phyloP scores from a whole-genome alignment of 1,140 invertebrate genomes.

The Drosophila pandora region DNA sequence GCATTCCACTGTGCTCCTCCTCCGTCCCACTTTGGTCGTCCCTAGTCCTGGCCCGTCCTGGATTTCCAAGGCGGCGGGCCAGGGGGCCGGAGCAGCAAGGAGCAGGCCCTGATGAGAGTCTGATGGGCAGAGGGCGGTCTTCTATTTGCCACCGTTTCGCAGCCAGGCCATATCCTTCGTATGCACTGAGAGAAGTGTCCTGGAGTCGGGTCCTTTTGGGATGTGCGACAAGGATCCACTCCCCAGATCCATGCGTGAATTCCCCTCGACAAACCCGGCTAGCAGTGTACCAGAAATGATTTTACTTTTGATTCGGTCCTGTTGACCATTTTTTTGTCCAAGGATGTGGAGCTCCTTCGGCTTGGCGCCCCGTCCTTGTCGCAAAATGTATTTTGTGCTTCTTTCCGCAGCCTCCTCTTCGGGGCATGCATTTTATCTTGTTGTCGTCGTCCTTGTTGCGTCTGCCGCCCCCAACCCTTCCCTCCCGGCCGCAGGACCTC shows the following conservation, averaged over 20 bases:
- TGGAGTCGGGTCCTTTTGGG: too few relatives aligned
- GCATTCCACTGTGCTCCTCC: conserved; percentile 56
- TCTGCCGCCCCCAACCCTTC: neutral
- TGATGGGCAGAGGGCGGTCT: conserved; percentile 37
- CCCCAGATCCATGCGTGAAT: too few relatives aligned
- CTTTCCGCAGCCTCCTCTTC: conserved; percentile 22
- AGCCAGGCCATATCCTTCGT: conserved; percentile 26
- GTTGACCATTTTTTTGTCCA: neutral
- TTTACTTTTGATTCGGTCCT: too few relatives aligned
- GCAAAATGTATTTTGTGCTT: conserved; percentile 68
- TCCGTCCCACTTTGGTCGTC: conserved; percentile 8
- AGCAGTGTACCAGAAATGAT: too few relatives aligned
- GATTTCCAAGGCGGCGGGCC: conserved; percentile 49
- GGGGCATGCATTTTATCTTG: conserved; percentile 77
- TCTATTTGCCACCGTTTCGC: conserved; percentile 72
- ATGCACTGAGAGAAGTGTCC: neutral
- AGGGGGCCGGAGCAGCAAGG: neutral
- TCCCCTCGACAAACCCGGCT: too few relatives aligned
- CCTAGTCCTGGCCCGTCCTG: conserved; percentile 13
- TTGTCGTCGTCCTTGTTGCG: conserved; percentile 69
- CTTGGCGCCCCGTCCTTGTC: conserved; percentile 25
- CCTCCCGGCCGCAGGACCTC: conserved; percentile 1
- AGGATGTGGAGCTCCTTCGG: neutral
- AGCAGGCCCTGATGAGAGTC: conserved; percentile 28
- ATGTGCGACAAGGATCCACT: too few relatives aligned